These are phyloP conservation scores for Pluvianellus socialis DNA, from an alignment of 2,113 vertebrate genomes.

Conservation along the genomic window DNA sequence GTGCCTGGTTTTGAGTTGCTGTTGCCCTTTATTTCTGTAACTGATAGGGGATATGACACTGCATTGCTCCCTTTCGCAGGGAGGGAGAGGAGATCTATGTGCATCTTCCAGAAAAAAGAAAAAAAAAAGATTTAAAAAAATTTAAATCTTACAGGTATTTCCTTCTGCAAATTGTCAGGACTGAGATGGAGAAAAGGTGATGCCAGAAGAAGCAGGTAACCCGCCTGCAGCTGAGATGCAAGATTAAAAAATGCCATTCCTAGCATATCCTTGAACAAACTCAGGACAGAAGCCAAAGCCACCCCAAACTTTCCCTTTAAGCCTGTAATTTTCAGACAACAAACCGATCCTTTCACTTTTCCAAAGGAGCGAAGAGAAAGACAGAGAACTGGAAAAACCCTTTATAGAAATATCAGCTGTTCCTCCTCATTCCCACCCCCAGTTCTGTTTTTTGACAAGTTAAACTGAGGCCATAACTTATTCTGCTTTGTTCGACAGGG, in stretches of 20 bases:
- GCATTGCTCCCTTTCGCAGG: neutral
- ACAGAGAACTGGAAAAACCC: conserved; percentile 60
- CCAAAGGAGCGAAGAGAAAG: conserved; percentile 27
- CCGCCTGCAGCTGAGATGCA: accelerated
- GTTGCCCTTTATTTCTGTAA: neutral
- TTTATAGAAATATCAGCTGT: conserved; percentile 65
- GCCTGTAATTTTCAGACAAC: conserved; percentile 63
- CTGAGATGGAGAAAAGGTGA: neutral
- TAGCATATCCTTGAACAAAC: conserved; percentile 42
- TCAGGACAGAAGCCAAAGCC: conserved; percentile 25
- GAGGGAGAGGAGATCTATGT: neutral
- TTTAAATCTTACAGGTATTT: neutral
- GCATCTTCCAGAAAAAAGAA: neutral
- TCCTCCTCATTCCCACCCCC: conserved; percentile 65
- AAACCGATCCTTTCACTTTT: conserved; percentile 42
- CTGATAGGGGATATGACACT: neutral
- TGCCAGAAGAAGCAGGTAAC: neutral
- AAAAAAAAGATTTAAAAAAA: neutral
- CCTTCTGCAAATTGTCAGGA: neutral
- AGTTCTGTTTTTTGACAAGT: conserved; percentile 70
- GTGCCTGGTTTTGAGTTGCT: neutral
- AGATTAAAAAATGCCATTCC: neutral
- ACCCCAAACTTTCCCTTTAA: conserved; percentile 45
- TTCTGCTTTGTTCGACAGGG: conserved; percentile 75
- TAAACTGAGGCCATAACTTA: conserved; percentile 71